These are phyloP conservation scores for Norana najaformis DNA, from an alignment of 2,888 invertebrate species.

Conservation along the genomic window DNA sequence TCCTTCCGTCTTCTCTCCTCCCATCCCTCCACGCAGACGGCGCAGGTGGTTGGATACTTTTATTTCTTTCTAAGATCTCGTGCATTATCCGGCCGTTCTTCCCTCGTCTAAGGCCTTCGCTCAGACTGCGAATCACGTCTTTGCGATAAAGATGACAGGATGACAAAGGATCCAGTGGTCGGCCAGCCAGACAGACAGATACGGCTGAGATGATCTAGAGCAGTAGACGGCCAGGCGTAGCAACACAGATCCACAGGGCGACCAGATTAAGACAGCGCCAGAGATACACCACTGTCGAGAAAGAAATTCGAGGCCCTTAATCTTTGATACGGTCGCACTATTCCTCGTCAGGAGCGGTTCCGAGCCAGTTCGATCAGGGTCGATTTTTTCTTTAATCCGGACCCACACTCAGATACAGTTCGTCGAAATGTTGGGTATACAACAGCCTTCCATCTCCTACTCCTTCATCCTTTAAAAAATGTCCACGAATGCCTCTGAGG, in stretches of 20 bases:
- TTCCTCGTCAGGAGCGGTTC: not conserved
- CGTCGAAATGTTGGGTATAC: no score
- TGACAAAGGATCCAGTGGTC: not conserved
- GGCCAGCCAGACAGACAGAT: not conserved
- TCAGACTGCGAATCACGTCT: not conserved
- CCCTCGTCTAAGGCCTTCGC: not conserved
- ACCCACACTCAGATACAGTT: no score
- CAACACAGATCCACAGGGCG: not conserved
- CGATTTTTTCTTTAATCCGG: not conserved
- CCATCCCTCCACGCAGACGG: not conserved
- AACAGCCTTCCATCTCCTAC: no score
- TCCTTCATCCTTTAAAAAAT: no score
- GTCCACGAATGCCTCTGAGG: no score
- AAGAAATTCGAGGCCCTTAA: not conserved
- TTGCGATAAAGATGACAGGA: constrained; percentile 2
- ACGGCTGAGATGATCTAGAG: not conserved
- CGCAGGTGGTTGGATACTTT: constrained; percentile 13
- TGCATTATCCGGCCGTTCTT: not conserved
- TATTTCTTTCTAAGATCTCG: not conserved
- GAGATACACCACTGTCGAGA: not conserved
- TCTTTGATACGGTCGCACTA: not conserved
- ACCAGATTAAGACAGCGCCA: not conserved
- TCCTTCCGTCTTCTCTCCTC: no score
- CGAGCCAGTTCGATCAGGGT: not conserved
- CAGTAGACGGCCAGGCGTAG: not conserved